Conservation (phyloP, 2,797 vertebrate genomes). For the Oreochromis mossambicus region DNA sequence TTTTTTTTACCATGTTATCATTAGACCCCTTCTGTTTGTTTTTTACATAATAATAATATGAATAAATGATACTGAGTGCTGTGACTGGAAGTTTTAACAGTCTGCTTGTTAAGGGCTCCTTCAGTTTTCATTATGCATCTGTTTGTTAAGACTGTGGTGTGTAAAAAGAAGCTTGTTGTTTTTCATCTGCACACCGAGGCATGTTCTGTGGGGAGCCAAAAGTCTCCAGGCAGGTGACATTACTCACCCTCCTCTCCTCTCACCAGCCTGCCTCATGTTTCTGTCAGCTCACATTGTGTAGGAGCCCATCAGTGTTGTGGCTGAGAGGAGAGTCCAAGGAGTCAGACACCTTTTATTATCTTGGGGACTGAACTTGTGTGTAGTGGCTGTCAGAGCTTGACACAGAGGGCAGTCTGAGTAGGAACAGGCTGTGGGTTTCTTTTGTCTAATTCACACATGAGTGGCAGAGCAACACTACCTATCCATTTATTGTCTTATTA, state of each 20-base stretch:
- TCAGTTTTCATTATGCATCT: background rate
- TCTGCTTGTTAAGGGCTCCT: background rate
- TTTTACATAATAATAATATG: background rate
- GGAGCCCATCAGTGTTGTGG: conserved; percentile 27
- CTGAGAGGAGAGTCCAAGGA: conserved; percentile 18
- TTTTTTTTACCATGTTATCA: background rate
- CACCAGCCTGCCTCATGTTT: conserved; percentile 35
- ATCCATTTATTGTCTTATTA: background rate
- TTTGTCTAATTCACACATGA: background rate
- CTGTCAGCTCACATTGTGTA: conserved; percentile 51
- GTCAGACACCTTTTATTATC: conserved; percentile 42
- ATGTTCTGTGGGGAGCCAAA: background rate
- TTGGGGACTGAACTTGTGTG: conserved; percentile 15
- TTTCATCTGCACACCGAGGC: background rate
- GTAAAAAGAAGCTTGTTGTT: background rate
- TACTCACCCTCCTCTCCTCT: background rate
- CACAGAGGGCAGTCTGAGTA: background rate
- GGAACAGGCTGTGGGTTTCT: background rate
- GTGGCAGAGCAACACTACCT: background rate
- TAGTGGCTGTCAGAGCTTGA: conserved; percentile 14
- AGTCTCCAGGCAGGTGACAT: conserved; percentile 36
- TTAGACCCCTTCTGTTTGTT: background rate
- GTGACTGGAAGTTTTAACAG: background rate
- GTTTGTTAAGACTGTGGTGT: background rate
- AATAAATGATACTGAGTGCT: background rate